Evolutionary conservation across 2,888 invertebrate species (phyloP).

Genomic region (Glyphotaelius pellucidus): DNA sequence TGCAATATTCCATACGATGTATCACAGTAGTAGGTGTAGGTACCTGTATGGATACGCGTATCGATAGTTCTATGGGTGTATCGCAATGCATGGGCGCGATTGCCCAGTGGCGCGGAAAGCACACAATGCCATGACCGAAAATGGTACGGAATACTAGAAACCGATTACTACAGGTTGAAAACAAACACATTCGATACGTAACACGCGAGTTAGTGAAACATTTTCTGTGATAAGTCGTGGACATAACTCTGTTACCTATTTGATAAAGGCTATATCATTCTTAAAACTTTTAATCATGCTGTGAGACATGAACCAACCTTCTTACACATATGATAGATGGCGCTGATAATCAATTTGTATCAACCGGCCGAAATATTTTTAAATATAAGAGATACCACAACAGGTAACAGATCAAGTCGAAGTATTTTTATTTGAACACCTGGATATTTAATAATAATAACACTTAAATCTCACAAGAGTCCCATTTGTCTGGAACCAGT

Average conservation of each 20-base stretch:
- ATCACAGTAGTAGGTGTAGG: neutral
- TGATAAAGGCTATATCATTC: neutral
- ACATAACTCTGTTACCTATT: neutral
- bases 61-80: neutral
- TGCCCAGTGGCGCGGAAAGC: slow-evolving; percentile 37
- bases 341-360: too few relatives aligned
- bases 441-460: too few relatives aligned
- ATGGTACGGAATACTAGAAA: slow-evolving; percentile 36
- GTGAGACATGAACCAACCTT: neutral
- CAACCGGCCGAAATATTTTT: too few relatives aligned
- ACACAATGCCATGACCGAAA: slow-evolving; percentile 29
- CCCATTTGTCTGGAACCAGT: too few relatives aligned
- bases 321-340: neutral
- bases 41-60: neutral
- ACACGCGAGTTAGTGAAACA: neutral
- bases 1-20: neutral
- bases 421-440: too few relatives aligned
- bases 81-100: slow-evolving; percentile 35
- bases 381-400: too few relatives aligned
- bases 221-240: neutral
- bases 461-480: too few relatives aligned
- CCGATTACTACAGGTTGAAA: neutral
- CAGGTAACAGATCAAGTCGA: too few relatives aligned
- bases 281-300: neutral
- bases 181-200: neutral